Base-by-base conservation (phyloP, 2,113 vertebrate genomes). In the Pteronura brasiliensis region DNA sequence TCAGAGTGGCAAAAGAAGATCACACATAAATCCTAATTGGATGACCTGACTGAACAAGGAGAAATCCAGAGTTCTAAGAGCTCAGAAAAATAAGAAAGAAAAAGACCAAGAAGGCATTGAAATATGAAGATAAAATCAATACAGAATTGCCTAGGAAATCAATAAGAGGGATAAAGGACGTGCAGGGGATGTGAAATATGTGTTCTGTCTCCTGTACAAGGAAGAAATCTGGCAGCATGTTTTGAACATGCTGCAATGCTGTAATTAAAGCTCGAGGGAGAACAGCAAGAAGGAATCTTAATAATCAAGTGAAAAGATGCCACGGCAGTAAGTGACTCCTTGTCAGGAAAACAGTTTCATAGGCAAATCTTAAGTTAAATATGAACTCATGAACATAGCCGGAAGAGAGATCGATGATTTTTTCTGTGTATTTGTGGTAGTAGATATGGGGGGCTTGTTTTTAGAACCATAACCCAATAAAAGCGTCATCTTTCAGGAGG, bases 191-290 rank as follows among this genome's bases (percentile, higher is more conserved):
- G 55, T 97, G 97, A 94, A 97, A 97, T 96, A 36, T 47, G 93
- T 97, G 93, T 36, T 95, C 96, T 97, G 95, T 98, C 97, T 98
- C 96, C 95, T 80, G 94, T 97, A 97, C 11, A 39, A 98, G 98
- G 74, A 94, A 98, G 98, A 98, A 98, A 97, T 96, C 97, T 97
- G 93, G 92, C 94, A 97, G 97, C 72, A 29, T 96, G 94, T 92
- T 97, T 98, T 97, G 98, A 98, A 98, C 98, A 98, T 96, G 98
- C 98, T 97, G 98, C 98, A 98, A 96, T 96, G 98, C 98, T 98
- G 96, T 99, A 99, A 99, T 99, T 99, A 99, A 99, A 99, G 98
- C 98, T 98, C 98, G 9, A 97, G 99, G 98, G 99, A 99, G 96
- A 97, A 67, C 4, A 25, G 96, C 36, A 85, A 98, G 96, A 97